Base-by-base conservation (phyloP, 2,888 invertebrate species). In the Horisme vitalbata region DNA sequence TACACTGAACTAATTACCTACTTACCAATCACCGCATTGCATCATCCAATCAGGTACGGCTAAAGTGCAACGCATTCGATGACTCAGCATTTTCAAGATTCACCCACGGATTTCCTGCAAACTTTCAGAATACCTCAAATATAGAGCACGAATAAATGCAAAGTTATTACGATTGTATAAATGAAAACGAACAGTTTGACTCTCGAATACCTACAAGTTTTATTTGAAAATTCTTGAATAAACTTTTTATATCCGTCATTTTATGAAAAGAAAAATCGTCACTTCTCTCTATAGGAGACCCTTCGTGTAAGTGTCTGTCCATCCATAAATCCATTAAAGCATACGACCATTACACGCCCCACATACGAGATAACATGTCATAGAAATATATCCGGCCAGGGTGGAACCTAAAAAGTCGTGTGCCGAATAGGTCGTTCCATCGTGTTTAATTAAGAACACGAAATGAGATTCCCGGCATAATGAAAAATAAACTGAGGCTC, bases 21-120 rank as follows among this genome's bases (percentile, higher is more conserved):
- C n/a, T 57, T 55, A 43, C 43, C 35, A 26, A 11, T 28, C 35
- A 32, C 39, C 34, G 36, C 49, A 52, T 20, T 65, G 71, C 70
- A 70, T 66, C 59, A 65, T 65, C 59, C 66, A 71, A 71, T 71
- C 71, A 71, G 52, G 50, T 49, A 33, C 36, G 13, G 21, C 46
- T 49, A 37, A 51, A 52, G 58, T 60, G 55, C 53, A 45, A 45
- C 38, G 18, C 45, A 43, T 59, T 61, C 60, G 59, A 66, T 65
- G 69, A 63, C 63, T 55, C 47, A 43, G 66, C 64, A 44, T 62
- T 74, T 71, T 66, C 68, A 61, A 71, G 63, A 69, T 68, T 61
- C 64, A 63, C 63, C 66, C 62, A 72, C n/a, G 61, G 62, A 55
- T 21, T 44, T 10, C 31, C 12, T 7, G 31, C 35, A 35, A 32